A percentile compares a stretch with the other conserved stretches of the same genome.
These are phyloP conservation scores for Ephydatia muelleri DNA, from an alignment of 37 sponge, comb jelly and placozoan genomes.

Conservation along the genomic window DNA sequence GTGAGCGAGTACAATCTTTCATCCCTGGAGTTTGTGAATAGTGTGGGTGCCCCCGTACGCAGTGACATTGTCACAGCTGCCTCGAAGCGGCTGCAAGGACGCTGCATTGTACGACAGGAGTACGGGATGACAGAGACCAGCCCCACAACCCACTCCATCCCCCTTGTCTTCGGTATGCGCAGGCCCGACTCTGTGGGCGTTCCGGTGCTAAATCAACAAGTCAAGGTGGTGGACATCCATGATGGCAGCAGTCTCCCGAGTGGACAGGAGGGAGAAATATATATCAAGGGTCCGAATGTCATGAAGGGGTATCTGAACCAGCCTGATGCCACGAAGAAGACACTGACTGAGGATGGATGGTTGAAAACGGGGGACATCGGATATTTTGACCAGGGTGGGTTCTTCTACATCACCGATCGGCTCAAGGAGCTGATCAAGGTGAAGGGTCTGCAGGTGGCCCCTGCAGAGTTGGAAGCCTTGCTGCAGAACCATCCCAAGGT, in stretches of 20 bases:
- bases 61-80: slow-evolving; percentile 59
- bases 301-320: slow-evolving; percentile 89
- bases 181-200: slow-evolving; percentile 69
- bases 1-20: slow-evolving; percentile 81
- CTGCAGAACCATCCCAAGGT: slow-evolving; percentile 75
- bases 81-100: slow-evolving; percentile 25
- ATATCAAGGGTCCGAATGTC: slow-evolving; percentile 77
- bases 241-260: slow-evolving; percentile 37
- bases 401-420: slow-evolving; percentile 85
- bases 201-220: slow-evolving; percentile 43
- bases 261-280: slow-evolving; percentile 69
- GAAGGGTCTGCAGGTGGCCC: slow-evolving; percentile 89
- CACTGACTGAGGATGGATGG: slow-evolving; percentile 78
- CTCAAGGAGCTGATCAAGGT: slow-evolving; percentile 94
- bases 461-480: slow-evolving; percentile 87
- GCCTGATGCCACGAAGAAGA: slow-evolving; percentile 65
- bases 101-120: slow-evolving; percentile 45
- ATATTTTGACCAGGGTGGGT: slow-evolving; percentile 74
- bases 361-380: slow-evolving; percentile 86
- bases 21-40: slow-evolving; percentile 32
- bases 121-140: slow-evolving; percentile 88
- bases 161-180: not conserved
- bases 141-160: slow-evolving; percentile 61
- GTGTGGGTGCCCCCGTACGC: slow-evolving; percentile 86
- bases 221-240: slow-evolving; percentile 57